Evolutionary conservation across 2,113 vertebrate species (phyloP).

Genomic region (Tragelaphus strepsiceros): DNA sequence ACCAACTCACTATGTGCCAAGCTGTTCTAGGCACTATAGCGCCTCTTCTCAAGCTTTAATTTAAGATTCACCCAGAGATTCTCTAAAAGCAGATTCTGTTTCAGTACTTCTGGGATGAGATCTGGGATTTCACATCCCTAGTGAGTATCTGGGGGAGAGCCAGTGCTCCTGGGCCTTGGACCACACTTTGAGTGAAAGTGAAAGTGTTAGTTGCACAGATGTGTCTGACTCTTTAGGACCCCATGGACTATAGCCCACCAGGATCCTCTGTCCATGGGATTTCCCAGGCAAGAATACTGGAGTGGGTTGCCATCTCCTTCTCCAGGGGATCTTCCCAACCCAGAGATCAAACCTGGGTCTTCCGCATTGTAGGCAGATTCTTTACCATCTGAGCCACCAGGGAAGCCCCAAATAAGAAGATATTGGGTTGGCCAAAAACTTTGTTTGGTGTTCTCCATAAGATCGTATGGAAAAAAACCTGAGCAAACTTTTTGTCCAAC

Average conservation of each 20-base stretch:
- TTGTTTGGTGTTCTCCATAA: neutral
- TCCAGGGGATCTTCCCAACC: neutral
- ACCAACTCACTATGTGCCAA: neutral
- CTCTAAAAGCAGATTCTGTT: neutral
- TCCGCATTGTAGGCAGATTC: neutral
- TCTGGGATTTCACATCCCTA: neutral
- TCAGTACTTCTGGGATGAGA: neutral
- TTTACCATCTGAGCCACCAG: neutral
- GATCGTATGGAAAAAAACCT: neutral
- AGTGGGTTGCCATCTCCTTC: neutral
- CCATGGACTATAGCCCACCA: neutral
- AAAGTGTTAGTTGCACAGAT: neutral
- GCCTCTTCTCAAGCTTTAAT: neutral
- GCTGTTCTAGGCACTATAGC: neutral
- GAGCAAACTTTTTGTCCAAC: neutral
- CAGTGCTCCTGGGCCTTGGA: neutral
- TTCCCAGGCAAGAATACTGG: neutral
- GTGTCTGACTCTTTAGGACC: neutral
- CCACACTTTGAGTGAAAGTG: neutral
- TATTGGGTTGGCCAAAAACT: neutral
- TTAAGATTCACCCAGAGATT: neutral
- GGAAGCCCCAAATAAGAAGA: neutral
- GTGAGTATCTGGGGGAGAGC: neutral
- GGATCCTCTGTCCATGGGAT: neutral
- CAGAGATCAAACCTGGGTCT: neutral